Conservation (phyloP, 2,888 invertebrate genomes). For the Maniola hyperantus region DNA sequence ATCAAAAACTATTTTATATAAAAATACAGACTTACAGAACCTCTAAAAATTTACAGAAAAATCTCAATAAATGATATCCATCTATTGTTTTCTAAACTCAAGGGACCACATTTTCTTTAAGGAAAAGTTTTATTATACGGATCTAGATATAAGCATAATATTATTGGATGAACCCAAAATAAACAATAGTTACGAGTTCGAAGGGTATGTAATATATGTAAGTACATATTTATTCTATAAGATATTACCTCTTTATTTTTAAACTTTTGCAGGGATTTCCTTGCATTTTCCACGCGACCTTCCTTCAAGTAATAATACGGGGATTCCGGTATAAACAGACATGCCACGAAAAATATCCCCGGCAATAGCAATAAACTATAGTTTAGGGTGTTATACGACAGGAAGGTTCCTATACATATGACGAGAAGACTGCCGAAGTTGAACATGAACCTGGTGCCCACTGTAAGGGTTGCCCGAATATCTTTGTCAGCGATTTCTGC, state of each 20-base stretch:
- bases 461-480: constrained; percentile 61
- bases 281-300: constrained; percentile 69
- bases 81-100: no score
- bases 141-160: no score
- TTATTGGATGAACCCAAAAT: no score
- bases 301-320: constrained; percentile 82
- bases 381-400: constrained; percentile 63
- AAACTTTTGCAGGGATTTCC: constrained; percentile 60
- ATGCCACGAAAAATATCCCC: constrained; percentile 67
- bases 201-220: neutral
- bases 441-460: constrained; percentile 58
- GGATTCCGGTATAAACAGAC: constrained; percentile 83
- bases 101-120: no score
- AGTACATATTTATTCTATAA: neutral
- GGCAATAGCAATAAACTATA: constrained; percentile 71
- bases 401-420: constrained; percentile 64
- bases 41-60: no score
- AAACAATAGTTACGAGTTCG: neutral
- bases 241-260: constrained; percentile 55
- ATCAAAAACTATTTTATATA: no score
- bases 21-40: no score
- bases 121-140: no score
- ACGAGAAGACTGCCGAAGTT: constrained; percentile 67
- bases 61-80: no score
- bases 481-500: constrained; percentile 74